Conservation (phyloP, 2,797 vertebrate species). For the Danio kyathit region DNA sequence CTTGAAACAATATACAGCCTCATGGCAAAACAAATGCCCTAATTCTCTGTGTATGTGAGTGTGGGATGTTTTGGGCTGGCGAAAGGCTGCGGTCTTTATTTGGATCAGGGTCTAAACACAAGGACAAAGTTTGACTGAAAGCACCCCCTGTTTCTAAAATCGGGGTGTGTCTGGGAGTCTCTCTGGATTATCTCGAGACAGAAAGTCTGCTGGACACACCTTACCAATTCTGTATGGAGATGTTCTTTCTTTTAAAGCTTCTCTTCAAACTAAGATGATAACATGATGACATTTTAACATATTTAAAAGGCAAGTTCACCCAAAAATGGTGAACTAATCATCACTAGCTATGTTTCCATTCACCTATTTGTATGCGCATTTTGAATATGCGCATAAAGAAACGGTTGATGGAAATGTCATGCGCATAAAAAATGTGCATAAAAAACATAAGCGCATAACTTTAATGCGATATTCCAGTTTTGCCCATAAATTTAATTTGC, state of each 20-base stretch:
- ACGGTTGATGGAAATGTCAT: too few relatives aligned
- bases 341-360: too few relatives aligned
- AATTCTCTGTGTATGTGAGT: slow-evolving; percentile 52
- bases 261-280: neutral
- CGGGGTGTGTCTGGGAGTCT: slow-evolving; percentile 54
- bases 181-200: slow-evolving; percentile 13
- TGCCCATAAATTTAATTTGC: too few relatives aligned
- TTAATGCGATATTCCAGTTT: too few relatives aligned
- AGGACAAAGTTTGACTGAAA: slow-evolving; percentile 66
- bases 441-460: too few relatives aligned
- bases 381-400: too few relatives aligned
- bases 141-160: slow-evolving; percentile 66
- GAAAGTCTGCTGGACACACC: slow-evolving; percentile 23
- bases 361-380: too few relatives aligned
- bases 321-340: neutral
- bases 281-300: neutral
- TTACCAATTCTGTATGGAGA: neutral
- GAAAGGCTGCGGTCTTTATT: slow-evolving; percentile 73
- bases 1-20: slow-evolving; percentile 32
- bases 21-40: slow-evolving; percentile 30
- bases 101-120: slow-evolving; percentile 68
- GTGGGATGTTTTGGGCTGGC: slow-evolving; percentile 67
- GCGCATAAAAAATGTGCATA: too few relatives aligned
- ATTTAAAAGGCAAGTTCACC: neutral
- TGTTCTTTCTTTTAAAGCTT: neutral